Evolutionary conservation across 2,797 vertebrate species (phyloP).

Genomic region (Tachyglossus aculeatus): DNA sequence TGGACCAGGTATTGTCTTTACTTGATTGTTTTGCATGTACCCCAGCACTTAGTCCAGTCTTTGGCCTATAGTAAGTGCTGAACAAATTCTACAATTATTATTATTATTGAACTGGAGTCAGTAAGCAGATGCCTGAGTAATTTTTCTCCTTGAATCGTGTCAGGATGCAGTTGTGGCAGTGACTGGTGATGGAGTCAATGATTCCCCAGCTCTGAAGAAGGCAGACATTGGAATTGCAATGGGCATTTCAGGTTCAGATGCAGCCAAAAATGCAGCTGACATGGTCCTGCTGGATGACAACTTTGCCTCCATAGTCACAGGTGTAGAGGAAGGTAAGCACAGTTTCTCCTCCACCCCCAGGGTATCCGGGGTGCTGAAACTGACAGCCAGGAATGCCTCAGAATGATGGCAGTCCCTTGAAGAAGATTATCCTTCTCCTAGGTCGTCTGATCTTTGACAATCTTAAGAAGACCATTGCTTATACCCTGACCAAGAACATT

Average conservation of each 20-base stretch:
- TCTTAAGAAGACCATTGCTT: conserved; percentile 82
- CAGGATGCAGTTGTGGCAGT: conserved; percentile 80
- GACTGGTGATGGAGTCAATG: conserved; percentile 82
- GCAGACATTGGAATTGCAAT: conserved; percentile 83
- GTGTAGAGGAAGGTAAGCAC: conserved; percentile 81
- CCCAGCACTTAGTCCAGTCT: too few relatives aligned
- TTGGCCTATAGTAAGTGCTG: too few relatives aligned
- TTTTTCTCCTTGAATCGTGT: conserved; percentile 35
- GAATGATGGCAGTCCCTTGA: background rate
- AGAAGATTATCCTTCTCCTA: conserved; percentile 30
- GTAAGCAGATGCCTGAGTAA: too few relatives aligned
- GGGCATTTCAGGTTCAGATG: conserved; percentile 81
- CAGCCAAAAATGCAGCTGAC: conserved; percentile 81
- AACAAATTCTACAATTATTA: too few relatives aligned
- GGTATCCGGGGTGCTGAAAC: background rate
- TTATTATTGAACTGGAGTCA: too few relatives aligned
- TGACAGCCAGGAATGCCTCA: background rate
- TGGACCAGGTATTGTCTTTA: too few relatives aligned
- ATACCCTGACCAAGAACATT: conserved; percentile 83
- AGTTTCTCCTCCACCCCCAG: rapidly evolving
- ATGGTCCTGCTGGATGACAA: conserved; percentile 84
- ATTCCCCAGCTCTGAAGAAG: conserved; percentile 81
- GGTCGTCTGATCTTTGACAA: conserved; percentile 84
- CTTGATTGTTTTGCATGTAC: too few relatives aligned
- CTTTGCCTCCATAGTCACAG: conserved; percentile 82